A percentile compares a stretch with the other conserved stretches of the same genome.
Evolutionary conservation across 2,797 vertebrate genomes (phyloP).

Genomic region (Heterohyrax brucei): DNA sequence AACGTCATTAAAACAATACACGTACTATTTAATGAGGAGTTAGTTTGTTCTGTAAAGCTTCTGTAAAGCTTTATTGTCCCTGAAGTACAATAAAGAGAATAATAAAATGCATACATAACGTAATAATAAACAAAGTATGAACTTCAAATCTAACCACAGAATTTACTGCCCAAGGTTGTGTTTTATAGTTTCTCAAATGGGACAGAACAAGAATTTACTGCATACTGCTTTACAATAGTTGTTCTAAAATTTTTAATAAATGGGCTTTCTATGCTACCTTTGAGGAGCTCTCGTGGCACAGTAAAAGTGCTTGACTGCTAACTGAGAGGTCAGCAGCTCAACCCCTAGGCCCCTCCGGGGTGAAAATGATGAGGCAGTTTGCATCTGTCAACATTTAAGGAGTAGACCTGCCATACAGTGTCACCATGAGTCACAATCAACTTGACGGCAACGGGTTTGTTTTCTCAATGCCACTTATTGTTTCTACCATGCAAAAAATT

Average conservation of each 20-base stretch:
- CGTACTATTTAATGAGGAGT: too few species aligned
- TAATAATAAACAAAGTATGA: conserved; percentile 13
- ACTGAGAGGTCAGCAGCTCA: background rate
- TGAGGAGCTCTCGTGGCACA: background rate
- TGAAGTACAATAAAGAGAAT: background rate
- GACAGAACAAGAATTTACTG: conserved; percentile 16
- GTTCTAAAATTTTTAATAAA: background rate
- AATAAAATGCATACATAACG: background rate
- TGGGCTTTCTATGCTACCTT: background rate
- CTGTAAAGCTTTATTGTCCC: too few species aligned
- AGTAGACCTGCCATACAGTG: background rate
- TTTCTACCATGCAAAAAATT: background rate
- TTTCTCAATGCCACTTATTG: background rate
- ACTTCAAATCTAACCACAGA: background rate
- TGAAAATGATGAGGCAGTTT: background rate
- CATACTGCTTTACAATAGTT: conserved; percentile 10
- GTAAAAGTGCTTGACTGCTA: background rate
- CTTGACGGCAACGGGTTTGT: background rate
- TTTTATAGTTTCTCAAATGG: background rate
- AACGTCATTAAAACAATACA: too few species aligned
- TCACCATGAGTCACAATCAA: background rate
- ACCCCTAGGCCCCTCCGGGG: background rate
- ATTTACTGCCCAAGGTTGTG: background rate
- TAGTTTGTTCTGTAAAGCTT: too few species aligned
- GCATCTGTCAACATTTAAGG: background rate